Base-by-base conservation (phyloP, 2,113 vertebrate species). In the Eurystomus gularis region DNA sequence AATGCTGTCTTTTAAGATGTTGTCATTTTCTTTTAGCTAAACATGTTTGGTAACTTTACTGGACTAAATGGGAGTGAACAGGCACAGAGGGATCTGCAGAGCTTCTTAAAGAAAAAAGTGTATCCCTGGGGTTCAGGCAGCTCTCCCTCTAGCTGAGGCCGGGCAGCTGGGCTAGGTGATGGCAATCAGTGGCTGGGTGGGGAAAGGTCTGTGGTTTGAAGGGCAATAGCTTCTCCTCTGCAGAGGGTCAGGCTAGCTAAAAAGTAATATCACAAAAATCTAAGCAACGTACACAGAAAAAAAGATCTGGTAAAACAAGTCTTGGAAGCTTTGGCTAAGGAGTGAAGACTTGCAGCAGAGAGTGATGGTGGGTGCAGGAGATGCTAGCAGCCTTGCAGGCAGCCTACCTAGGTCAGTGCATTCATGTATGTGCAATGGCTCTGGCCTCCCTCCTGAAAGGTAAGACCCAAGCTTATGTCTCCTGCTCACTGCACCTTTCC, bases 371-470 rank as follows among this genome's bases (percentile, higher is more conserved):
- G 71, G 39, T 25, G n/a, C 76, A 66, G 68, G n/a, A 73, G 71
- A 57, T 70, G 25, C 13, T n/a, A 58, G 77, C 66, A 90, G 69
- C 77, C 60, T 69, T 48, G 44, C 75, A 69, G 82, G 39, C 78
- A 82, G 28, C 15, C 11, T 83, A 6, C 73, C 31, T 60, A 62
- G 76, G 76, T 54, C 72, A 88, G 40, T 7, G 14, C 46, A 49
- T 54, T 55, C 60, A 7, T 5, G 13, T 2, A 4, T 1, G 15
- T 49, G 23, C 40, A 25, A 17, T 0, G 0, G 25, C 62, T 82
- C 33, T 39, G 25, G 64, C 68, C 44, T 87, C 0, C 0, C 52
- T 65, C 49, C 66, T 49, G 26, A 49, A 88, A 85, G n/a, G 51
- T 86, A 82, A 93, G 76, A 40, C 6, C 21, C 15, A 58, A 40